Evolutionary conservation across 2,797 vertebrate genomes (phyloP), one percentile per base, ranked within the genome.

Genomic region (Sebastiscus albofasciatus): DNA sequence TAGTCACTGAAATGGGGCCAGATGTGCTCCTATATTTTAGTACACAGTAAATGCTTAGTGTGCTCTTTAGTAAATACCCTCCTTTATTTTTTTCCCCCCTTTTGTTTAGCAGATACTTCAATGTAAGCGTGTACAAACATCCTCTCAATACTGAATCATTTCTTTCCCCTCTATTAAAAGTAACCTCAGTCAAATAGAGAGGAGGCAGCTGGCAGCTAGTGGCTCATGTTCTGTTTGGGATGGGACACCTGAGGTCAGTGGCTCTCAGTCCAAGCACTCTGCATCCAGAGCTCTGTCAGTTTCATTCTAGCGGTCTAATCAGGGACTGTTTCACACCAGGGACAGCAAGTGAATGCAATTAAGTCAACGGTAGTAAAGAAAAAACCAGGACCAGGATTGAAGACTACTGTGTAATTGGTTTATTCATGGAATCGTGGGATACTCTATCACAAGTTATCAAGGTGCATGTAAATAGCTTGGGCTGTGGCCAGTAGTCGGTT

Each of bases 371-470:
- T 42, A 69, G 83, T 86, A 82, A 82, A 89, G 78, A 86, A 87
- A 22, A 9, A 84, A 81, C 56, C 72, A 33, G n/a, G 60, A 76
- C 46, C 72, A 79, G 70, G 82, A 87, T 79, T 90, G 81, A 90
- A 86, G 86, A 90, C 79, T 71, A 67, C 79, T 73, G 72, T 85
- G 75, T 84, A 89, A 90, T 88, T 90, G 67, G 74, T 92, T 93
- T 87, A 90, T 91, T 92, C 82, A 68, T 85, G 73, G 82, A 70
- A 87, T 89, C 13, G 4, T 69, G 56, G 75, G 65, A 78, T 77
- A 80, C 85, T 88, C 82, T 34, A 87, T 92, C 87, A 87, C 79
- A 75, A 79, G 68, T 90, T 92, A 90, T 90, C 81, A 88, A 85
- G 87, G 86, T 88, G 84, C 76, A 67, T 84, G 83, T 81, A 75